Evolutionary conservation across 2,888 invertebrate genomes (phyloP), one percentile per base, ranked within the genome.

Genomic region (Monochamus alternatus): DNA sequence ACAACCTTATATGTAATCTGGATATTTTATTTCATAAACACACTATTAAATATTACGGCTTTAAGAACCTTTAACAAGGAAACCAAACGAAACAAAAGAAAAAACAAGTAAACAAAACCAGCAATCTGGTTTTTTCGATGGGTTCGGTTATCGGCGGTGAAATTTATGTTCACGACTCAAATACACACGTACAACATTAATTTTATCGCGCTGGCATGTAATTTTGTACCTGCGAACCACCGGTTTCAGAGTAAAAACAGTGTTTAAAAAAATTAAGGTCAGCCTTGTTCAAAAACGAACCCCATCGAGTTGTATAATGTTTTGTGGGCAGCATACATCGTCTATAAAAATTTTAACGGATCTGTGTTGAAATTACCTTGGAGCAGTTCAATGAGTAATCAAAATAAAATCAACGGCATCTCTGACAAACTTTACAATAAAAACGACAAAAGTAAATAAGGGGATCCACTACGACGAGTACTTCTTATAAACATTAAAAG

Each of bases 341-440:
- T 59, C 59, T 59, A 59, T 59, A 59, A 59, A 59, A 59, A 59
- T 59, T 59, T 9, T 31, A 59, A 59, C 59, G 4, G 59, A 31
- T 59, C 30, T 31, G 9, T 59, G 31, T 22, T 9, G 10, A 31
- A 31, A 59, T 59, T 3, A 59, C 14, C 30, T 38, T 38, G 38
- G 7, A 38, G 4, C 38, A 38, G 38, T 38, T 7, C 38, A 38
- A 2, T 38, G 38, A 38, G 38, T 38, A 38, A 38, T 38, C 38
- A 38, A 38, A 38, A 38, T 7, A 38, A 38, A 38, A 38, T 38
- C 38, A 38, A 38, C 38, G 38, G 38, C 38, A 38, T 38, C 38
- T 5, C 38, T 7, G 4, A 2, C 38, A 38, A 38, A 38, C 38
- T 38, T 38, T 38, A 38, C 38, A 38, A 38, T 38, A 38, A 38